A percentile compares a stretch with the other conserved stretches of the same genome.
Conservation (phyloP, 2,888 invertebrate species). For the Oegoconia quadripuncta region DNA sequence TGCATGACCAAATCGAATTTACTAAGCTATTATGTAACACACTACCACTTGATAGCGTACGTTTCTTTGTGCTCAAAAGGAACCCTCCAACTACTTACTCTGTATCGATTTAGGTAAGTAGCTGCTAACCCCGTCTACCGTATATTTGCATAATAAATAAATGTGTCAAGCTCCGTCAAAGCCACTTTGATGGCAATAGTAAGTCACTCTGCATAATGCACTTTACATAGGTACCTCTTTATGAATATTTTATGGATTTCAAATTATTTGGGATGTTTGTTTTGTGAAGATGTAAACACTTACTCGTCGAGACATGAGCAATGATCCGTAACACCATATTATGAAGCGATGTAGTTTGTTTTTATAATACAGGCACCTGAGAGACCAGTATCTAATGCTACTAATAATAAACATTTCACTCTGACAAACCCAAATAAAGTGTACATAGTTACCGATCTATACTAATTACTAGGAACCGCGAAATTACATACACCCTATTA, state of each 20-base stretch:
- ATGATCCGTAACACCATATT: no score
- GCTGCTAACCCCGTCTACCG: constrained; percentile 9
- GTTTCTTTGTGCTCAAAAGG: constrained; percentile 15
- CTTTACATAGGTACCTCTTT: neutral
- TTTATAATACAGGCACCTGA: no score
- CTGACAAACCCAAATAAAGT: no score
- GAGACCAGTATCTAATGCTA: no score
- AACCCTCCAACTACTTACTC: constrained; percentile 11
- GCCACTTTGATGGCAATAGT: constrained; percentile 15
- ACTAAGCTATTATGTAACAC: neutral
- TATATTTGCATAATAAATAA: constrained; percentile 21
- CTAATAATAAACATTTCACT: no score
- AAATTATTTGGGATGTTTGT: neutral
- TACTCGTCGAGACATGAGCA: no score
- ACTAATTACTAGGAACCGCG: no score
- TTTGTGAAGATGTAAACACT: neutral
- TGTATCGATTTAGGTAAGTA: constrained; percentile 11
- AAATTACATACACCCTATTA: no score
- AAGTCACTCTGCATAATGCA: constrained; percentile 7
- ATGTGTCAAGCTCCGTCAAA: constrained; percentile 6
- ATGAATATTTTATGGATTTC: neutral
- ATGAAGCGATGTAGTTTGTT: no score
- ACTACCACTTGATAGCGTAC: constrained; percentile 2
- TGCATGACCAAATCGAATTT: neutral
- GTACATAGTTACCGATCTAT: no score